Evolutionary conservation across 2,888 invertebrate genomes (phyloP), one percentile per base, ranked within the genome.

Genomic region (Myopa testacea): DNA sequence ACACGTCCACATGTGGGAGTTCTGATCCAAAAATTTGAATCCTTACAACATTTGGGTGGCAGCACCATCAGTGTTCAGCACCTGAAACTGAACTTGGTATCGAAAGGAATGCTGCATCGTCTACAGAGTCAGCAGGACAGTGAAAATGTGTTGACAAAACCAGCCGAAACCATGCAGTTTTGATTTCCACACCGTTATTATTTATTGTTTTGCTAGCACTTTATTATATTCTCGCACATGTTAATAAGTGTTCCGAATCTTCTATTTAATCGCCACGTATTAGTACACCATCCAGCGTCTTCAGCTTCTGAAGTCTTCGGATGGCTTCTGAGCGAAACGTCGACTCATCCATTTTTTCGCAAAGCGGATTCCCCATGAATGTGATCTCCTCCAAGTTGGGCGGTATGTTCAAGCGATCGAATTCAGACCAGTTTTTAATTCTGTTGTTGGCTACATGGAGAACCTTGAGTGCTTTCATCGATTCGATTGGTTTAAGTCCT

Each of bases 371-470:
- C 0, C 94, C 96, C 5, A 93, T 92, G 86, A 98, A 96, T 0
- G 96, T 89, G 0, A 98, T 90, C 83, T 98, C 97, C 87, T 94
- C 92, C 4, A 96, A 88, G 52, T 91, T 90, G 0, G 93, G 93
- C 38, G 95, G 89, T 80, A 95, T 93, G 90, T 92, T 93, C 4
- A 98, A 89, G 84, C 96, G 95, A 85, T 92, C 93, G 84, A 97
- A 96, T 87, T 98, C 98, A 0, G 91, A 91, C 96, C 96, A 96
- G 81, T 98, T 98, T 87, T 96, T 96, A 0, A 98, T 94, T 38
- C 93, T 87, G 86, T 96, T 96, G 83, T 96, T 95, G 38, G 95
- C 93, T 91, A 96, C 93, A 83, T 95, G 95, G 2, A 96, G 90
- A 0, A 97, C 95, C 87, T 93, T 94, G 0, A 98, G 88, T 77